phyloP scores from a whole-genome alignment of 1,140 invertebrate genomes.

The Linepithema humile region DNA sequence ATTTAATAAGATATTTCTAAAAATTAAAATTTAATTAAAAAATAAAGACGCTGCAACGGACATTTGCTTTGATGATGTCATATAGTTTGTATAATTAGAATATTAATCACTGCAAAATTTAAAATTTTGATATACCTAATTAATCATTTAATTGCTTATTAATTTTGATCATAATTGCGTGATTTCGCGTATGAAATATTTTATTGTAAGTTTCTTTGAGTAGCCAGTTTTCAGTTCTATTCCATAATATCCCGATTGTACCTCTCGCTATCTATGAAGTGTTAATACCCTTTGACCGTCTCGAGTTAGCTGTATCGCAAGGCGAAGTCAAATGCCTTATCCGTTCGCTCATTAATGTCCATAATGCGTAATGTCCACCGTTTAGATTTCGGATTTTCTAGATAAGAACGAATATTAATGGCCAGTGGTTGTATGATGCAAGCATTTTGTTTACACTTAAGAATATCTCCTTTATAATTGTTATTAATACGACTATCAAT shows the following conservation, averaged over 20 bases:
- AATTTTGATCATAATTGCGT: not conserved
- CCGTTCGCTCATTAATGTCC: slow-evolving; percentile 27
- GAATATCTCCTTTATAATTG: not conserved
- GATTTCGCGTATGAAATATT: not conserved
- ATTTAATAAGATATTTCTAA: not conserved
- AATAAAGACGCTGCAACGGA: not conserved
- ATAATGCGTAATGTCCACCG: not conserved
- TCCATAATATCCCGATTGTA: slow-evolving; percentile 4
- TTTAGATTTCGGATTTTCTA: slow-evolving; percentile 31
- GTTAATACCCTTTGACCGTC: slow-evolving; percentile 65
- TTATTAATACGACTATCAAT: not conserved
- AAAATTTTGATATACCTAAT: not conserved
- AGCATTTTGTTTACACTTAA: not conserved
- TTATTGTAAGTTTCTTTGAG: not conserved
- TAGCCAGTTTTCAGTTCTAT: not conserved
- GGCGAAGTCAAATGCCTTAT: slow-evolving; percentile 65
- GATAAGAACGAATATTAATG: not conserved
- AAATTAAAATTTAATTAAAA: not conserved
- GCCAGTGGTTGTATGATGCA: not conserved
- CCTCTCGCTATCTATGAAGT: slow-evolving; percentile 59
- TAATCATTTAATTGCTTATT: not conserved
- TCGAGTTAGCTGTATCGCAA: slow-evolving; percentile 27
- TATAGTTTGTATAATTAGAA: no score
- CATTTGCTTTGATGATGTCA: no score
- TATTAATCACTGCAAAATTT: not conserved